These are phyloP conservation scores for Datnioides undecimradiatus DNA, from an alignment of 2,113 vertebrate species.

Conservation along the genomic window DNA sequence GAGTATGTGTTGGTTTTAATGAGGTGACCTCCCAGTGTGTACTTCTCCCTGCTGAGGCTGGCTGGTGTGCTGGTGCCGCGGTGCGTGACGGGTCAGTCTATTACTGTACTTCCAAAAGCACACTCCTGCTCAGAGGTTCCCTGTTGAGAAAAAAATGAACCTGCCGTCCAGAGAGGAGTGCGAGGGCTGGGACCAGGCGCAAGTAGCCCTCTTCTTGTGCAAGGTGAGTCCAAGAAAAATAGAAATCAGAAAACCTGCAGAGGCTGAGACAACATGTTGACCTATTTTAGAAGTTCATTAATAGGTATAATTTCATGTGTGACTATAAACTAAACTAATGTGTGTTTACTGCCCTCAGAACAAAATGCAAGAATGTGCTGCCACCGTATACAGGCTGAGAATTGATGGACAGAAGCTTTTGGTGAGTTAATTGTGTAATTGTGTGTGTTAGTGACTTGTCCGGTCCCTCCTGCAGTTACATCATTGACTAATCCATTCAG, in stretches of 20 bases:
- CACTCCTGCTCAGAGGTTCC: constrained; percentile 40
- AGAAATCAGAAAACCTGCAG: background rate
- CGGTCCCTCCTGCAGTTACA: background rate
- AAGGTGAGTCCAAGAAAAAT: constrained; percentile 82
- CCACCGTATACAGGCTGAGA: constrained; percentile 72
- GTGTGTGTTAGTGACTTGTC: too few species aligned
- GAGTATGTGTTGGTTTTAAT: constrained; percentile 34
- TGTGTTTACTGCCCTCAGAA: constrained; percentile 73
- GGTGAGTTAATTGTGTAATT: constrained; percentile 86
- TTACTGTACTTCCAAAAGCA: constrained; percentile 46
- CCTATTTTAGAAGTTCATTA: constrained; percentile 4
- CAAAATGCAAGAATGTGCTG: constrained; percentile 85
- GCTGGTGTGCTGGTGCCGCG: constrained; percentile 3
- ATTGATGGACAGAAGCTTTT: constrained; percentile 85
- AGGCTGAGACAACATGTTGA: background rate
- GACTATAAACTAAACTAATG: background rate
- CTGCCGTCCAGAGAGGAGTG: constrained; percentile 87
- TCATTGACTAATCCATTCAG: constrained; percentile 18
- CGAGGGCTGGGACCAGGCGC: constrained; percentile 85
- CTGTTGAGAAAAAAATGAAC: constrained; percentile 79
- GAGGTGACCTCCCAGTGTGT: constrained; percentile 67
- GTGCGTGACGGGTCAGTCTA: constrained; percentile 54
- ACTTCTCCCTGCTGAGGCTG: constrained; percentile 35
- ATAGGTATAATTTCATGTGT: background rate
- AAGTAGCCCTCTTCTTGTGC: constrained; percentile 84